Evolutionary conservation across 2,888 invertebrate species (phyloP), one percentile per base, ranked within the genome.

Genomic region (Drosophila anceps): DNA sequence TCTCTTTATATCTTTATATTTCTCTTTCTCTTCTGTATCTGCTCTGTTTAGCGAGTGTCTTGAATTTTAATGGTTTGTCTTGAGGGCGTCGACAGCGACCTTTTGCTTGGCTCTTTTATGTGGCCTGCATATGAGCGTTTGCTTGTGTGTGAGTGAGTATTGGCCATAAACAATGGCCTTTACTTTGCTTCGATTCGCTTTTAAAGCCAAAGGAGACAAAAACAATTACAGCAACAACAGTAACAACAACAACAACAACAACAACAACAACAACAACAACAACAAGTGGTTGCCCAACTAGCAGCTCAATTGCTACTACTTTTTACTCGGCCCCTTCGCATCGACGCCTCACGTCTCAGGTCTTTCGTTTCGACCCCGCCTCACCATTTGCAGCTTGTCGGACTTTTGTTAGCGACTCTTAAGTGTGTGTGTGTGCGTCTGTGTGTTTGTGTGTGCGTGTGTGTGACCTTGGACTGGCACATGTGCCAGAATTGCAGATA

Each of bases 231-330:
- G 66, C 46, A 63, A 41, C 44, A 53, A n/a, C 53, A 54, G 39
- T 27, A 39, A 29, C 58, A 72, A 72, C 71, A 67, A 86, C 82
- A 84, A 80, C 83, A 84, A 88, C n/a, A n/a, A 66, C 60, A 72
- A 68, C 46, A 63, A 41, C 44, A 53, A n/a, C 53, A 54, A 55
- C 37, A 39, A 29, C 58, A 72, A 72, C 71, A 67, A 86, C 82
- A 84, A 80, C 83, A 84, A 88, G 89, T 83, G 84, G 88, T 84
- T 84, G 78, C 84, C 81, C 78, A 84, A 84, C 84, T 85, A 74
- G 66, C 81, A 73, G 68, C 65, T 79, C 76, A 79, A 73, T 80
- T 71, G 80, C 72, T 66, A 69, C 77, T 59, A 68, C 68, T 66
- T 66, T 77, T 70, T 44, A 37, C 57, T 62, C 39, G 6, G 35